phyloP scores from a whole-genome alignment of 2,113 vertebrate genomes.

The Meleagris gallopavo region DNA sequence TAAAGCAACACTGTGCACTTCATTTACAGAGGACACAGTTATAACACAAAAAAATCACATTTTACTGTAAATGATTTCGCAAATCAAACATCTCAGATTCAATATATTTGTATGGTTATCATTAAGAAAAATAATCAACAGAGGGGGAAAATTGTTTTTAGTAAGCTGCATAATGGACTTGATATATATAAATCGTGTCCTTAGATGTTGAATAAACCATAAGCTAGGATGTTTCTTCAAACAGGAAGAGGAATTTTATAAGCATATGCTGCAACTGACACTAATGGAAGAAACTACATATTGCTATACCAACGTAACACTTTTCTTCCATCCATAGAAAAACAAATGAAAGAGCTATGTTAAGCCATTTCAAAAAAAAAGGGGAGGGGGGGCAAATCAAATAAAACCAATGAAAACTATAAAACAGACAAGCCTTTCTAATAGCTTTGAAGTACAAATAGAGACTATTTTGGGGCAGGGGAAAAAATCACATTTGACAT shows the following conservation, averaged over 20 bases:
- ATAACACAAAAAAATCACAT: conserved; percentile 8
- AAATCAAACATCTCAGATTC: conserved; percentile 65
- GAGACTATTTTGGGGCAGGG: neutral
- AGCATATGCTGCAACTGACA: neutral
- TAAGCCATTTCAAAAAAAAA: neutral
- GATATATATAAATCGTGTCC: neutral
- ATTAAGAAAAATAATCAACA: neutral
- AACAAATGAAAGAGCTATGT: neutral
- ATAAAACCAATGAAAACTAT: neutral
- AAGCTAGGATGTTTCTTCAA: neutral
- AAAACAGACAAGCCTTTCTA: neutral
- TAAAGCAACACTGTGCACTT: conserved; percentile 52
- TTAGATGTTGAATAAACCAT: neutral
- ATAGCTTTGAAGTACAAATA: neutral
- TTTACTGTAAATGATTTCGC: conserved; percentile 62
- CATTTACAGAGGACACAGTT: conserved; percentile 48
- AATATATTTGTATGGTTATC: conserved; percentile 37
- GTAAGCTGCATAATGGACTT: neutral
- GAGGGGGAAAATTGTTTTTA: neutral
- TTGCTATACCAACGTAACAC: neutral
- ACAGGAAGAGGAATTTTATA: neutral
- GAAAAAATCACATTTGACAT: neutral
- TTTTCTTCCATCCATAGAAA: neutral
- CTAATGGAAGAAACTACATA: neutral
- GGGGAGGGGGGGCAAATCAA: neutral